These are phyloP conservation scores for Mastigias papua DNA, from an alignment of 30 jellyfish, hydroid and myxozoan species.

Conservation along the genomic window DNA sequence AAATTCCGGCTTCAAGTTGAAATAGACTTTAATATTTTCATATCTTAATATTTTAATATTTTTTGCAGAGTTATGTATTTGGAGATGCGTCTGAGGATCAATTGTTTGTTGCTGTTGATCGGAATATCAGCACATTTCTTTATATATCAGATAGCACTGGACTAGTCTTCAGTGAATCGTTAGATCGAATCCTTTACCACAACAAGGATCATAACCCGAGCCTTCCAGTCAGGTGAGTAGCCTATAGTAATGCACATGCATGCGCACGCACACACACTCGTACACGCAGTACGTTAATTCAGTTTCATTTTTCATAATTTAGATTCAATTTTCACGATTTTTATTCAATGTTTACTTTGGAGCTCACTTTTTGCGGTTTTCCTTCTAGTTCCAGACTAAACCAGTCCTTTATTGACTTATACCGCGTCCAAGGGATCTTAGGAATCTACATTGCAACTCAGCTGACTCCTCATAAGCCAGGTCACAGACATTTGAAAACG, in stretches of 20 bases:
- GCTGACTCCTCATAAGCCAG: constrained; percentile 45
- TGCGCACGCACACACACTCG: no score
- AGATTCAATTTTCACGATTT: no score
- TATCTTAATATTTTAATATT: neutral
- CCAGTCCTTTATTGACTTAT: constrained; percentile 86
- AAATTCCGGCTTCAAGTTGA: no score
- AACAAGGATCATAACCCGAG: constrained; percentile 74
- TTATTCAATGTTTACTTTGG: no score
- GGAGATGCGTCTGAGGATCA: constrained; percentile 98
- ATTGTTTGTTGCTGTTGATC: constrained; percentile 89
- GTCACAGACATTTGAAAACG: constrained; percentile 59
- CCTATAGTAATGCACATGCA: neutral
- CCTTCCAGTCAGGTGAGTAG: constrained; percentile 59
- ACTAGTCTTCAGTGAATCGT: constrained; percentile 67
- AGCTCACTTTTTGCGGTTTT: neutral
- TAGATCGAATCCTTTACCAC: constrained; percentile 74
- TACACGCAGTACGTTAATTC: no score
- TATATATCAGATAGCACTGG: constrained; percentile 91
- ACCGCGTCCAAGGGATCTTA: constrained; percentile 87
- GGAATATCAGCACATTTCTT: constrained; percentile 56
- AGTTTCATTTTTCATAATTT: no score
- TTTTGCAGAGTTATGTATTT: constrained; percentile 80
- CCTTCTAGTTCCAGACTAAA: constrained; percentile 48
- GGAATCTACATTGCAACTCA: constrained; percentile 94
- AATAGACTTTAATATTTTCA: no score